Percentiles rank a stretch among this genome's conserved stretches.
These are phyloP conservation scores for Theristicus caerulescens DNA, from an alignment of 2,113 vertebrate genomes.

Conservation along the genomic window DNA sequence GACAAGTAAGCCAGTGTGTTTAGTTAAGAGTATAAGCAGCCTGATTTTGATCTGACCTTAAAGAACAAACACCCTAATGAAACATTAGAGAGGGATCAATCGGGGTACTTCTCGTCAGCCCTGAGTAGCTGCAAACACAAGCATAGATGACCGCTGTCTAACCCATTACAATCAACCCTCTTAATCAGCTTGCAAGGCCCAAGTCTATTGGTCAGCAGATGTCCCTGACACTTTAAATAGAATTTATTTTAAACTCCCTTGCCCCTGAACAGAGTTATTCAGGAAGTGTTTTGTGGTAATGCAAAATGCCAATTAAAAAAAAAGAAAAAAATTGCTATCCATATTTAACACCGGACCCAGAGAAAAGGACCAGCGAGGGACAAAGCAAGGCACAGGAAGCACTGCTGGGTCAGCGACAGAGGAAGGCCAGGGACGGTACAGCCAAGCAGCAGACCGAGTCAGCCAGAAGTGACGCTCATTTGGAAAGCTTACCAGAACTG, in stretches of 20 bases:
- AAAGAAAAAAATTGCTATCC: neutral
- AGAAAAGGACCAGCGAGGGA: neutral
- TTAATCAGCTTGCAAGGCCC: neutral
- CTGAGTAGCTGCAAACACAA: neutral
- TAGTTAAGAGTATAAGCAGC: neutral
- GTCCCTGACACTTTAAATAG: neutral
- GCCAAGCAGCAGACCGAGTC: neutral
- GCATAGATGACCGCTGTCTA: neutral
- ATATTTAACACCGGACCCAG: neutral
- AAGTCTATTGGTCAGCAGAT: neutral
- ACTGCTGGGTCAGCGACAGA: neutral
- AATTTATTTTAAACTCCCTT: neutral
- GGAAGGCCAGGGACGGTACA: neutral
- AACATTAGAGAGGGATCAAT: neutral
- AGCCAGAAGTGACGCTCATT: neutral
- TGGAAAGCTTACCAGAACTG: neutral
- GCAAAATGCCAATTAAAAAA: neutral
- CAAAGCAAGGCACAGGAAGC: neutral
- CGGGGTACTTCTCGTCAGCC: neutral
- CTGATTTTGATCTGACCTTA: neutral
- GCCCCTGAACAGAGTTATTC: neutral
- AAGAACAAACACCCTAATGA: neutral
- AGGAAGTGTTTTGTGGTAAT: neutral
- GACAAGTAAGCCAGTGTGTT: neutral
- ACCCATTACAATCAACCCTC: neutral